Base-by-base conservation (phyloP, 2,888 invertebrate species). In the Limenitis arthemis region DNA sequence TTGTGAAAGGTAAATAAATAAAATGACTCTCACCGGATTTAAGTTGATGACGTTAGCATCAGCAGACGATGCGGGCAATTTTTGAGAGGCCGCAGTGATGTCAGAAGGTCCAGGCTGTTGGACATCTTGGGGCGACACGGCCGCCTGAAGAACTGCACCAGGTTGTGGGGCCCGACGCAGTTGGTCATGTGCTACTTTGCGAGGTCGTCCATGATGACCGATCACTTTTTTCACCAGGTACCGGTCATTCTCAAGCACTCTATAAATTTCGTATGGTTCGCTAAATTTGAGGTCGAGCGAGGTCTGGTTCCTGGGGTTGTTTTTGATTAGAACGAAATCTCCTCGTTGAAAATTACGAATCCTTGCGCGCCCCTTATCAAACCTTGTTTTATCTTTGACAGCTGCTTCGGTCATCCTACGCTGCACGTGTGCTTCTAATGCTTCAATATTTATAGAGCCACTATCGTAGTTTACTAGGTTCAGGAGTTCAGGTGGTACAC, bases 141-240 rank as follows among this genome's bases (percentile, higher is more conserved):
- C 48, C 31, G n/a, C 9, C 46, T 59, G 58, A n/a, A n/a, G n/a
- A n/a, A n/a, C n/a, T 20, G 51, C 41, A 9, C 53, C 57, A 8
- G 58, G 61, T 40, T 57, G 56, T 9, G 63, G 63, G 3, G 59
- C 60, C 6, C 41, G 49, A 6, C 61, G 58, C 8, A 63, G 53
- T 34, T 60, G 62, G 34, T 64, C 61, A 20, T 61, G 62, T 5
- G 61, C 55, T 1, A 61, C 61, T 37, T 64, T 64, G 6, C 57
- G 57, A 6, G 58, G 62, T 6, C 61, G 49, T 6, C 62, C 61
- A 39, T 49, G 36, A 9, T n/a, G n/a, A n/a, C 63, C 57, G 0
- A 32, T 28, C 0, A 63, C 56, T 41, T 42, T 37, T 34, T 61
- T 63, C 0, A 63, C 53, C 6, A 61, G 7, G 29, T 63, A 63